These are phyloP conservation scores for Cinclus mexicanus DNA, from an alignment of 2,113 vertebrate genomes.

Conservation along the genomic window DNA sequence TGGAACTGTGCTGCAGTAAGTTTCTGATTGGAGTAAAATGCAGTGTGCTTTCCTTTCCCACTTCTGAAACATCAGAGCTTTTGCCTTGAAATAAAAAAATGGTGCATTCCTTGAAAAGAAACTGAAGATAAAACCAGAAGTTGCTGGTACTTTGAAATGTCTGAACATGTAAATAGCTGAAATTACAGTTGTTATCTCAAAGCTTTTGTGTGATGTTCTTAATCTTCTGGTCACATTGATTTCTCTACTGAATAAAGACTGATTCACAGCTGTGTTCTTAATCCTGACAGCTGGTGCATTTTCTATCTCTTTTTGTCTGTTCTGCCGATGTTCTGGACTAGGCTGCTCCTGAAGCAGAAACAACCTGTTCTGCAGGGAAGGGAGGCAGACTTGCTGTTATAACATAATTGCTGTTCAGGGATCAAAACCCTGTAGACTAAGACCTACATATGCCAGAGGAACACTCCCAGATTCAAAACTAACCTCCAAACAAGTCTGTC, in stretches of 20 bases:
- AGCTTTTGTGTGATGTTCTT: background rate
- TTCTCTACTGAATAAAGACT: background rate
- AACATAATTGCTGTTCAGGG: background rate
- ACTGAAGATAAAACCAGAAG: background rate
- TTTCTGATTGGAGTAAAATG: background rate
- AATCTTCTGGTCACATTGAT: background rate
- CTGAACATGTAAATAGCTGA: background rate
- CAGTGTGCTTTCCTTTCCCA: background rate
- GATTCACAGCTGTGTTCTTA: conserved; percentile 42
- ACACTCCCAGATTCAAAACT: background rate
- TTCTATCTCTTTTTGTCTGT: background rate
- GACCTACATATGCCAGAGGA: background rate
- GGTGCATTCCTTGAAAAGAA: background rate
- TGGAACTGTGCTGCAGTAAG: background rate
- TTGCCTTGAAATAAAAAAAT: background rate
- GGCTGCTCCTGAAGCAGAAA: background rate
- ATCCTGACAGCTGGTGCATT: conserved; percentile 16
- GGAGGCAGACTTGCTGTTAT: background rate
- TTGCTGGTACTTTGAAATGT: background rate
- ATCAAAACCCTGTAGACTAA: background rate
- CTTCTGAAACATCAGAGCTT: background rate
- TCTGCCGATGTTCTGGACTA: background rate
- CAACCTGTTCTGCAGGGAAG: background rate
- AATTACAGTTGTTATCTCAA: background rate
- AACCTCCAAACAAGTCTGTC: background rate